Percentiles rank a stretch among this genome's conserved stretches.
phyloP scores from a whole-genome alignment of 2,888 invertebrate species.

The Volucella bombylans region DNA sequence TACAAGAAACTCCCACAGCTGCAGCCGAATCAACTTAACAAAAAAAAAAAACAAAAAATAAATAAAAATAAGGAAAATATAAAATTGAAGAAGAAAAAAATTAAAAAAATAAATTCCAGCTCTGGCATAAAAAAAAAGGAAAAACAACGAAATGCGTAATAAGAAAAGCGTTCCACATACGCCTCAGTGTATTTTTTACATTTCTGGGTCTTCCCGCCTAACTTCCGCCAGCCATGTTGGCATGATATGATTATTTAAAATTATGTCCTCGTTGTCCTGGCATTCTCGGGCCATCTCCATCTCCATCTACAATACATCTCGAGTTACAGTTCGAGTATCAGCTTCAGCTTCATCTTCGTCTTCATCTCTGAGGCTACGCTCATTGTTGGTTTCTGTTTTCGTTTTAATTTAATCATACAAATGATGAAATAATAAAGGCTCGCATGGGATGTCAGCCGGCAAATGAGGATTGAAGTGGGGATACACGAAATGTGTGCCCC shows the following conservation, averaged over 20 bases:
- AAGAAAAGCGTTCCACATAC: slow-evolving; percentile 54
- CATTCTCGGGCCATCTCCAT: background rate
- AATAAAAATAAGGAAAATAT: background rate
- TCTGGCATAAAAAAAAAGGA: background rate
- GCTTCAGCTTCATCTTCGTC: background rate
- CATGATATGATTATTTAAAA: slow-evolving; percentile 72
- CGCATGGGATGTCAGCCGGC: slow-evolving; percentile 39
- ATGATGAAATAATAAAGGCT: slow-evolving; percentile 72
- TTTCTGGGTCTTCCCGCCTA: slow-evolving; percentile 39
- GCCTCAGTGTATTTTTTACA: slow-evolving; percentile 55
- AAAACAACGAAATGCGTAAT: slow-evolving; percentile 21
- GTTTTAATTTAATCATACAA: slow-evolving; percentile 72
- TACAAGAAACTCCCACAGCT: slow-evolving; percentile 33
- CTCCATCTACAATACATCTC: background rate
- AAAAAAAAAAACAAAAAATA: background rate
- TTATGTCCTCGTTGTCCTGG: slow-evolving; percentile 59
- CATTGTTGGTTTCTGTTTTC: slow-evolving; percentile 35
- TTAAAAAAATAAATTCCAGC: slow-evolving; percentile 8
- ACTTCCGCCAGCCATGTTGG: slow-evolving; percentile 55
- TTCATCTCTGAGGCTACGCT: background rate
- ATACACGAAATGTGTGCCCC: slow-evolving; percentile 14
- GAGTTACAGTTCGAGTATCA: no score
- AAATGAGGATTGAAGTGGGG: slow-evolving; percentile 25
- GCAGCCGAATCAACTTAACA: slow-evolving; percentile 2
- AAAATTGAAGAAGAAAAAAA: slow-evolving; percentile 1